These are phyloP conservation scores for Galaxea fascicularis DNA, from an alignment of 92 coral and sea anemone genomes.

Conservation along the genomic window DNA sequence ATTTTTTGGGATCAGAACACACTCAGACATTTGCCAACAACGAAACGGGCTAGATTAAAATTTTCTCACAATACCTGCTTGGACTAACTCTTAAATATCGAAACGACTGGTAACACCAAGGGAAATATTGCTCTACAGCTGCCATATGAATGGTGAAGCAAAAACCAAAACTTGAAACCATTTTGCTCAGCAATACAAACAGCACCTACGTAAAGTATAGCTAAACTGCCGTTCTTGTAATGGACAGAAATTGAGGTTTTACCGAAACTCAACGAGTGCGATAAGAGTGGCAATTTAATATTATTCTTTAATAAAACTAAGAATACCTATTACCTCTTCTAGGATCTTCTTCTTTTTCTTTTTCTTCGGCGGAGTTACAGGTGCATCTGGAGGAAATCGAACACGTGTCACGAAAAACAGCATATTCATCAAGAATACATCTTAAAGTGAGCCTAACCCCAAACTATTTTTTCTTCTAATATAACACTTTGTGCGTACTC, in stretches of 20 bases:
- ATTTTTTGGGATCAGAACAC: too few relatives aligned
- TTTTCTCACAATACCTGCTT: not conserved
- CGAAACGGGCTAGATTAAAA: too few relatives aligned
- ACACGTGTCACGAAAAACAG: not conserved
- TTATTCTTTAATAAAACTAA: too few relatives aligned
- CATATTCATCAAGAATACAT: not conserved
- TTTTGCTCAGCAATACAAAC: not conserved
- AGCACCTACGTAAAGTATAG: not conserved
- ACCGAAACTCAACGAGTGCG: too few relatives aligned
- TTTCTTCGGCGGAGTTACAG: slow-evolving; percentile 70
- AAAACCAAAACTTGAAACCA: not conserved
- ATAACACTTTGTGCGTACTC: too few relatives aligned
- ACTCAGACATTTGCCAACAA: too few relatives aligned
- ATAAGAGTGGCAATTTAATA: too few relatives aligned
- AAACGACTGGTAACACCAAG: not conserved
- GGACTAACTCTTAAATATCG: slow-evolving; percentile 2
- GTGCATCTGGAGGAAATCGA: slow-evolving; percentile 34
- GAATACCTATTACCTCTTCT: slow-evolving; percentile 5
- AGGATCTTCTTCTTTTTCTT: slow-evolving; percentile 71
- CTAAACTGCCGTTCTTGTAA: too few relatives aligned
- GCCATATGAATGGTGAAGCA: not conserved
- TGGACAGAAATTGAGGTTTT: too few relatives aligned
- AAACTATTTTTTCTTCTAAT: too few relatives aligned
- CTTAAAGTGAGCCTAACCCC: too few relatives aligned
- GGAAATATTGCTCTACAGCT: not conserved